Conservation (phyloP, 1,140 invertebrate species). For the Lepidotrigona ventralis region DNA sequence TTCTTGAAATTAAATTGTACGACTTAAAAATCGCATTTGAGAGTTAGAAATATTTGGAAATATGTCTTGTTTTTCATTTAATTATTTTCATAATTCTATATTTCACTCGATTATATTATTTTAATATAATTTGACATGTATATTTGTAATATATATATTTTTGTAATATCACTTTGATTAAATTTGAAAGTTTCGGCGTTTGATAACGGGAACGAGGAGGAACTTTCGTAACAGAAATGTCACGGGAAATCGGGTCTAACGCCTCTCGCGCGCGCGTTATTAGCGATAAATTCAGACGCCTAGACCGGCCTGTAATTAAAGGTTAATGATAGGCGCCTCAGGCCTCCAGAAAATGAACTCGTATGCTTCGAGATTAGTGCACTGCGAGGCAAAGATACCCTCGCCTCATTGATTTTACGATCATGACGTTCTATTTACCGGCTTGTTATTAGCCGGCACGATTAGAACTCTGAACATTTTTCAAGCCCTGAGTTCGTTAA, state of each 20-base stretch:
- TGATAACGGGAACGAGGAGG: not conserved
- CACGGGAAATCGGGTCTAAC: conserved; percentile 29
- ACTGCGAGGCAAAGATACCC: conserved; percentile 8
- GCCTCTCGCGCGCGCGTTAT: conserved; percentile 50
- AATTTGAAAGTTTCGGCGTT: not conserved
- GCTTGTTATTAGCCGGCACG: conserved; percentile 44
- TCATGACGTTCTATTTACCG: conserved; percentile 37
- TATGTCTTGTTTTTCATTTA: too few relatives aligned
- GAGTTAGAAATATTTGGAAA: too few relatives aligned
- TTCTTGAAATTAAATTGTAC: too few relatives aligned
- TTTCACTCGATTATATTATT: too few relatives aligned
- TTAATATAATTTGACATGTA: too few relatives aligned
- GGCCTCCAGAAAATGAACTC: conserved; percentile 60
- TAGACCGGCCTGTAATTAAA: conserved; percentile 64
- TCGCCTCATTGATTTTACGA: conserved; percentile 27
- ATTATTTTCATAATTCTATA: too few relatives aligned
- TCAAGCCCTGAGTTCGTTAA: not conserved
- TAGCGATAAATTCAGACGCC: conserved; percentile 65
- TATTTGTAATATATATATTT: too few relatives aligned
- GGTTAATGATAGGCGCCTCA: conserved; percentile 63
- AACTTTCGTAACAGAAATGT: not conserved
- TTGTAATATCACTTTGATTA: not conserved
- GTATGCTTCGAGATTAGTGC: conserved; percentile 54
- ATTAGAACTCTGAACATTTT: conserved; percentile 17
- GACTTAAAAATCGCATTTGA: too few relatives aligned